A percentile compares a stretch with the other conserved stretches of the same genome.
phyloP scores from a whole-genome alignment of 2,797 vertebrate genomes.

The Bovichtus variegatus region DNA sequence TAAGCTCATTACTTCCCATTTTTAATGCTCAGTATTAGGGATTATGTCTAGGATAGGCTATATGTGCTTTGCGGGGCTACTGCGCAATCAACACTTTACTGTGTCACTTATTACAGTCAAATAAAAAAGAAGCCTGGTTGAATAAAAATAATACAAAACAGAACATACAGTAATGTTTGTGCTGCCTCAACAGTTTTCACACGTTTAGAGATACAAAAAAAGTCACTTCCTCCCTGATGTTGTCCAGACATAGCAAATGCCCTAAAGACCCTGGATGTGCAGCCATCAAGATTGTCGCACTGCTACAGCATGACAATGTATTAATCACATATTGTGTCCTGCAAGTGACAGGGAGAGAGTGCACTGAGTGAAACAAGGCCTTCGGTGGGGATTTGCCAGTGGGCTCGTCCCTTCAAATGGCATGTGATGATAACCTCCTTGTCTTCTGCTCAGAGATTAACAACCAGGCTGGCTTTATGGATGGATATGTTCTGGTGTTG shows the following conservation, averaged over 20 bases:
- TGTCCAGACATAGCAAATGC: slow-evolving; percentile 30
- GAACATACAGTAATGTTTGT: neutral
- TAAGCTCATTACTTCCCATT: slow-evolving; percentile 44
- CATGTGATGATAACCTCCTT: slow-evolving; percentile 71
- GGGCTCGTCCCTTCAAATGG: slow-evolving; percentile 55
- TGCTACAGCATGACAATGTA: slow-evolving; percentile 49
- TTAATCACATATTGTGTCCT: slow-evolving; percentile 57
- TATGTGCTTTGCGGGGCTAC: neutral
- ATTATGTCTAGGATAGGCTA: slow-evolving; percentile 15
- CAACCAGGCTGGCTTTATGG: slow-evolving; percentile 46
- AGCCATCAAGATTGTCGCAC: slow-evolving; percentile 37
- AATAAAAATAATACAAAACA: neutral
- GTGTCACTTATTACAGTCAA: neutral
- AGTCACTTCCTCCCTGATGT: slow-evolving; percentile 10
- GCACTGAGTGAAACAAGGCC: slow-evolving; percentile 46
- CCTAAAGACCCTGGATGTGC: slow-evolving; percentile 35
- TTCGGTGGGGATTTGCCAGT: slow-evolving; percentile 59
- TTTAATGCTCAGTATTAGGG: slow-evolving; percentile 43
- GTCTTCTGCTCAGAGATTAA: slow-evolving; percentile 68
- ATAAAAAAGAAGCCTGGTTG: neutral
- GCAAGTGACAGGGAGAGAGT: slow-evolving; percentile 52
- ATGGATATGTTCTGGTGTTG: slow-evolving; percentile 65
- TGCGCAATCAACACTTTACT: slow-evolving; percentile 6
- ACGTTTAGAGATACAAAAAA: slow-evolving; percentile 12
- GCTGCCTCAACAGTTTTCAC: slow-evolving; percentile 11